A percentile compares a stretch with the other conserved stretches of the same genome.
phyloP scores from a whole-genome alignment of 2,797 vertebrate genomes.

The Ambastaia sidthimunki region DNA sequence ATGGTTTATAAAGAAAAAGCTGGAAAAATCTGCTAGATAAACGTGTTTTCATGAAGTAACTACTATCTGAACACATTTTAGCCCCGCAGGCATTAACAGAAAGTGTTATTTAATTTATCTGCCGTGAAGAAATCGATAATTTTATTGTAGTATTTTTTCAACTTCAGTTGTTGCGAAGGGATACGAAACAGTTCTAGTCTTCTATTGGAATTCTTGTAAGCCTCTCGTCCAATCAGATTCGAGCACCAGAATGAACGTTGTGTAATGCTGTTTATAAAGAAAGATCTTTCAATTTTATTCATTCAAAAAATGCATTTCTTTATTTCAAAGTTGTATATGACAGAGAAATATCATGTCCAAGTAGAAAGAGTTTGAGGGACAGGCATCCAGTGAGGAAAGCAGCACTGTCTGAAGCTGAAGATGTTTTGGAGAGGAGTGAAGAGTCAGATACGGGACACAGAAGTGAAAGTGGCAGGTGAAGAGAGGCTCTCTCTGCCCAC shows the following conservation, averaged over 20 bases:
- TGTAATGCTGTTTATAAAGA: constrained; percentile 18
- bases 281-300: background rate
- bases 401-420: constrained; percentile 4
- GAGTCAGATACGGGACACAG: constrained; percentile 32
- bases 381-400: constrained; percentile 20
- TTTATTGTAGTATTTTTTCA: background rate
- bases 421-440: constrained; percentile 35
- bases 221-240: background rate
- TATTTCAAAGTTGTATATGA: background rate
- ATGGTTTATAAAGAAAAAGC: constrained; percentile 8
- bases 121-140: background rate
- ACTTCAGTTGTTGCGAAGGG: background rate
- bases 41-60: constrained; percentile 2
- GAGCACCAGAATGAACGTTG: background rate
- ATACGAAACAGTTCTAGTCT: background rate
- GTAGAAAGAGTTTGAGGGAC: constrained; percentile 37
- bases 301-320: constrained; percentile 16
- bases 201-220: background rate
- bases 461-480: constrained; percentile 36
- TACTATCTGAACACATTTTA: background rate
- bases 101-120: background rate
- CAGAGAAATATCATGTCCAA: background rate
- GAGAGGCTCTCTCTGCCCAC: constrained; percentile 24
- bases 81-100: background rate
- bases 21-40: constrained; percentile 26